A percentile compares a stretch with the other conserved stretches of the same genome.
These are phyloP conservation scores for Intellagama lesueurii DNA, from an alignment of 2,797 vertebrate genomes.

Conservation along the genomic window DNA sequence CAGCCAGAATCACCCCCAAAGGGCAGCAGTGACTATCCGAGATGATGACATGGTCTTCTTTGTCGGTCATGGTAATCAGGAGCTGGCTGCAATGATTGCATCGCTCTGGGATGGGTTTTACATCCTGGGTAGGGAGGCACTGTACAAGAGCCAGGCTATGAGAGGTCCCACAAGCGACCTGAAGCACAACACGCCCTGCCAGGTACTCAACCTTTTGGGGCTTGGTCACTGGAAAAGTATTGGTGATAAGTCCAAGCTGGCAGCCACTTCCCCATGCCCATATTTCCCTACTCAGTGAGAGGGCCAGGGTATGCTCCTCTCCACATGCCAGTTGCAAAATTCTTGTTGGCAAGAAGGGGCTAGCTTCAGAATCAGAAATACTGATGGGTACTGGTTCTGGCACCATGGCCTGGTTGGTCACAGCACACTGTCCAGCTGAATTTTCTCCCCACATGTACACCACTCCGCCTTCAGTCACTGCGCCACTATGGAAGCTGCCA, in stretches of 20 bases:
- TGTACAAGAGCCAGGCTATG: conserved; percentile 95
- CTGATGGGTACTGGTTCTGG: conserved; percentile 87
- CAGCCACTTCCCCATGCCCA: conserved; percentile 96
- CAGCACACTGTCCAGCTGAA: conserved; percentile 89
- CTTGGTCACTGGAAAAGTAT: conserved; percentile 86
- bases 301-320: conserved; percentile 89
- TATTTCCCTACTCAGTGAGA: conserved; percentile 88
- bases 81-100: conserved; percentile 94
- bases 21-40: conserved; percentile 95
- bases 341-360: conserved; percentile 80
- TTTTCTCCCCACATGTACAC: conserved; percentile 98
- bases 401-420: conserved; percentile 81
- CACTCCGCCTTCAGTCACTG: conserved; percentile 87
- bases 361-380: conserved; percentile 83
- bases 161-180: conserved; percentile 90
- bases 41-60: conserved; percentile 98
- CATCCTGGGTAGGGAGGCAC: conserved; percentile 83
- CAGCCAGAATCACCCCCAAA: conserved; percentile 81
- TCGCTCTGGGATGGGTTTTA: conserved; percentile 87
- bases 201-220: conserved; percentile 93
- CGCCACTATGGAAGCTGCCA: conserved; percentile 91
- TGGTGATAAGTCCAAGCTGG: conserved; percentile 86
- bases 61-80: conserved; percentile 97
- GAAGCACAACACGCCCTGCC: conserved; percentile 88
- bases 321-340: conserved; percentile 92